Base-by-base conservation (phyloP, 2,888 invertebrate genomes). In the Lepidonotus clava region DNA sequence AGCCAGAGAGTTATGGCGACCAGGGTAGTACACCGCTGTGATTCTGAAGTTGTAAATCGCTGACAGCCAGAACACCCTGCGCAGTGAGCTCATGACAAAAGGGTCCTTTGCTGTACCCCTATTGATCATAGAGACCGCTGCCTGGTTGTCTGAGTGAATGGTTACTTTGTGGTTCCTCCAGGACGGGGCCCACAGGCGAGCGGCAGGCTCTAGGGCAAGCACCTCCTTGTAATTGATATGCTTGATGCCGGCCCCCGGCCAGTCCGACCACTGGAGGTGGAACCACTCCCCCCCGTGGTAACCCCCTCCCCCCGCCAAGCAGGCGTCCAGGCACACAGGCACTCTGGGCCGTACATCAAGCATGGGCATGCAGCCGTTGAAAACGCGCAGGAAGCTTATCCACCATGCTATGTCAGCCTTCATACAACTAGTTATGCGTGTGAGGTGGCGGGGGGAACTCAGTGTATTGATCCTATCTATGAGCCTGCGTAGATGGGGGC, bases 131-230 rank as follows among this genome's bases (percentile, higher is more conserved):
- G 28, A 18, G 8, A 76, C 76, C 21, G 32, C 36, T 34, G 21
- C 24, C 53, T 51, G 34, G 36, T 76, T 86, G 53, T 86, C 86
- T 32, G 46, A 32, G 34, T 66, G 40, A 5, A 66, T n/a, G 8
- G 67, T 67, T 14, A 83, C 83, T 8, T 6, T 8, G 21, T 51
- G n/a, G 76, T 32, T 46, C 8, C 8, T 18, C 46, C 46, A 46
- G 46, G 46, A 11, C 8, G 8, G 46, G 8, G 46, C 46, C 46
- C 46, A 46, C 46, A 46, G 46, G 46, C 18, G 46, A 8, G 46
- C 46, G 8, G 46, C 46, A 8, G 46, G 46, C 8, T 11, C 46
- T 46, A 46, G 18, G 46, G 8, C 18, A 11, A 46, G 46, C 8
- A 46, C 8, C 18, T 46, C 46, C 46, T 46, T 46, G 46, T 46